Evolutionary conservation across 2,113 vertebrate genomes (phyloP), one percentile per base, ranked within the genome.

Genomic region (Ceyx melanurus): DNA sequence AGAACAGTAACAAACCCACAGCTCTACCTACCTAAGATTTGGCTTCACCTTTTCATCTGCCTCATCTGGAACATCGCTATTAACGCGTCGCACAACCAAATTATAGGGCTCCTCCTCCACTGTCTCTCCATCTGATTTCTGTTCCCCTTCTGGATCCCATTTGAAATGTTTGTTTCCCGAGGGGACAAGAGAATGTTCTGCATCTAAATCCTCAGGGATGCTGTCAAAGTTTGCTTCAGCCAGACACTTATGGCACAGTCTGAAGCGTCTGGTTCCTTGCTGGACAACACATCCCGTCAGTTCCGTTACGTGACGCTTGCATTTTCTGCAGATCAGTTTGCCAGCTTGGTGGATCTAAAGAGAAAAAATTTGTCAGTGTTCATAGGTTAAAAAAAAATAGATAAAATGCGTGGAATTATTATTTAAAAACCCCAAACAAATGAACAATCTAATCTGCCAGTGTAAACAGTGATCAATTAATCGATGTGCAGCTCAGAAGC

Each of bases 311-410:
- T 98, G 98, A 3, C 98, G 97, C 92, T 99, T 99, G 95, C 99
- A 99, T 78, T 99, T 99, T 94, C 99, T 98, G 98, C 99, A 99
- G 93, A 99, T 98, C 80, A 99, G 97, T 80, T 99, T 99, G 96
- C 98, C 98, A 23, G 99, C 99, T 58, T 99, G 99, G 88, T 99
- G 99, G 54, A 99, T 99, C 99, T 99, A 95, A 31, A 86, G 56
- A 75, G 87, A 60, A 86, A 20, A 90, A 82, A 84, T 12, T 8
- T 1, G 31, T 93, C 84, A 90, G 57, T 25, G 26, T 51, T 83
- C 16, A 33, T 29, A 43, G 16, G 25, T n/a, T 56, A 31, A n/a
- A 56, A 56, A 56, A 35, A 31, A 31, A 31, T 10, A 23, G 5
- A 50, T 50, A 23, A 50, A 72, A 68, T 3, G 20, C 6, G 28